Conservation (phyloP, 2,888 invertebrate genomes). For the Allophyes oxyacanthae region DNA sequence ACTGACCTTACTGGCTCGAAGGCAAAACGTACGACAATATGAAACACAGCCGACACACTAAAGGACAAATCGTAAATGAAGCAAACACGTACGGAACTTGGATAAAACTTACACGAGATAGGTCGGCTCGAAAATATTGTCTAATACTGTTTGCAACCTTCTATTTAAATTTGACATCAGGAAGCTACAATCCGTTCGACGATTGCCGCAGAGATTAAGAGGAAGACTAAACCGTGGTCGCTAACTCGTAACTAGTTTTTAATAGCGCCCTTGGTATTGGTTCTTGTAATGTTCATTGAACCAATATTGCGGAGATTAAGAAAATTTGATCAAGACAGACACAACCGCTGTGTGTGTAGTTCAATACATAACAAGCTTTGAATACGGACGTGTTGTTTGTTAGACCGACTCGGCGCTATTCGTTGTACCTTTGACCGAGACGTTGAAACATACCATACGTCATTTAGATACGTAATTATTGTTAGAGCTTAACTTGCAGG, state of each 20-base stretch:
- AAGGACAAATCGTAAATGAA: constrained; percentile 42
- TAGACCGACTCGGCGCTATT: constrained; percentile 26
- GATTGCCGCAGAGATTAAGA: constrained; percentile 36
- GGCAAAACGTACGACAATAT: constrained; percentile 12
- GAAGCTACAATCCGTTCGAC: constrained; percentile 39
- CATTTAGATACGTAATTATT: too few species aligned
- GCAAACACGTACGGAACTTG: constrained; percentile 35
- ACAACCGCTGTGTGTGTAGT: constrained; percentile 43
- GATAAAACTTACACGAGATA: constrained; percentile 43
- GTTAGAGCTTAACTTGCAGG: constrained; percentile 12
- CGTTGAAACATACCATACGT: too few species aligned
- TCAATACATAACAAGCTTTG: constrained; percentile 37
- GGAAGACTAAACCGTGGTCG: constrained; percentile 47
- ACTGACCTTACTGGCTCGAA: constrained; percentile 23
- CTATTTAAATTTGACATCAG: constrained; percentile 49
- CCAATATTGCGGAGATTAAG: constrained; percentile 18
- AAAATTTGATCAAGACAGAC: constrained; percentile 1
- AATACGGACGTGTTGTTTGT: constrained; percentile 14
- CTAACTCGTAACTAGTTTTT: constrained; percentile 38
- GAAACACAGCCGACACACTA: constrained; percentile 36
- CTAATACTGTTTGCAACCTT: constrained; percentile 42
- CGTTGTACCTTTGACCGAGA: constrained; percentile 34
- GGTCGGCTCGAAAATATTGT: constrained; percentile 35
- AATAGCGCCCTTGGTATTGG: constrained; percentile 48
- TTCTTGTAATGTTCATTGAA: constrained; percentile 50